Evolutionary conservation across 2,888 invertebrate species (phyloP), one percentile per base, ranked within the genome.

Genomic region (Mamestra brassicae): DNA sequence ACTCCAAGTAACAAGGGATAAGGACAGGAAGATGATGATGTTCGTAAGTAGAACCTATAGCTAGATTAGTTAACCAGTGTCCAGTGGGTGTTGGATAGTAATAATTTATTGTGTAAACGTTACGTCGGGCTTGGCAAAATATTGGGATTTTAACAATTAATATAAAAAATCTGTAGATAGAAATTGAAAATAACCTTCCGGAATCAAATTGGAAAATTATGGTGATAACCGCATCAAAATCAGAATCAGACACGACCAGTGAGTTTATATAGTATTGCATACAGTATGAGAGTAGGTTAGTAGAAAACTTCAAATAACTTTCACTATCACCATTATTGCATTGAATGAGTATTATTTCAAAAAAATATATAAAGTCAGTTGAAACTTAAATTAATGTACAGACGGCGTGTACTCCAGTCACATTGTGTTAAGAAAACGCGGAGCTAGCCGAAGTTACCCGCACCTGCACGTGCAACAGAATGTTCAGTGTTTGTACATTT

Each of bases 391-490:
- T 72, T 81, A 81, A 71, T 77, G 5, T 65, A 66, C 72, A 78
- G 74, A 52, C 54, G 72, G 62, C 79, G 74, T 52, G 71, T 72
- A 42, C 42, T 5, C 86, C 80, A 75, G 87, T 83, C 88, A 79
- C 85, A 88, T 86, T 83, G 81, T 83, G 80, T 85, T 78, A 74
- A 88, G 87, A 88, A 88, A 88, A 84, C 71, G 89, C 85, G 72
- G 47, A 76, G 84, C 82, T 85, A 81, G 83, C 74, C 82, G 74
- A 76, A 85, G 85, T 81, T 74, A 76, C 65, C 57, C 83, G 85
- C 89, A 89, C 66, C 55, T 87, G 86, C 89, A 89, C 88, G 88
- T 89, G 88, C 88, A 89, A 81, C 80, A 84, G 84, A 85, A 85
- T 85, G 88, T 87, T 84, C 85, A 79, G 80, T 85, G 87, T 88